Conservation (phyloP, 1,140 invertebrate genomes). For the Riptortus pedestris region DNA sequence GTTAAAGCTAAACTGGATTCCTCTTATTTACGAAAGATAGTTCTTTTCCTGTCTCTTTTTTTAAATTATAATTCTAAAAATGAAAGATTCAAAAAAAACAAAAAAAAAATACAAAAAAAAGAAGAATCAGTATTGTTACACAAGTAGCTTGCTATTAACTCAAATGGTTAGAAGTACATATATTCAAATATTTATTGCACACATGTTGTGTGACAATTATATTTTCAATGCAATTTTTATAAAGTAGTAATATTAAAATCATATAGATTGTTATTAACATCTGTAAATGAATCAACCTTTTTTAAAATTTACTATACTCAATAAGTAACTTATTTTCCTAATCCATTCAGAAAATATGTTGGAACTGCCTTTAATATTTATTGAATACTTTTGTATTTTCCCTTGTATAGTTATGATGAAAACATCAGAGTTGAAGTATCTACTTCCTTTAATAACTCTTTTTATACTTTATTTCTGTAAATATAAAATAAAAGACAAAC, state of each 20-base stretch:
- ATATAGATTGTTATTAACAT: conserved; percentile 7
- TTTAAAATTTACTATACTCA: conserved; percentile 13
- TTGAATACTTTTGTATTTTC: conserved; percentile 27
- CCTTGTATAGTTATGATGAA: conserved; percentile 22
- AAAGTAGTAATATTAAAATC: conserved; percentile 6
- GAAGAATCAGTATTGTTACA: conserved; percentile 3
- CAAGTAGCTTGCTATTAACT: conserved; percentile 15
- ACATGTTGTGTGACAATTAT: conserved; percentile 15
- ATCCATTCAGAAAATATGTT: conserved; percentile 6
- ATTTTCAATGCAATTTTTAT: conserved; percentile 17
- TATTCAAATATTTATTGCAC: not conserved
- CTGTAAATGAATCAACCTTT: conserved; percentile 10
- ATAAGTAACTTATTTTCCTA: conserved; percentile 11
- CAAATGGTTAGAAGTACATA: not conserved
- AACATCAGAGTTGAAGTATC: conserved; percentile 15
- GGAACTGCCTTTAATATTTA: conserved; percentile 19
- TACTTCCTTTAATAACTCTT: conserved; percentile 22
- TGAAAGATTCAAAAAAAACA: not conserved
- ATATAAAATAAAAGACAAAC: conserved; percentile 22
- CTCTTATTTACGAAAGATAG: too few species aligned
- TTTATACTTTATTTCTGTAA: conserved; percentile 28
- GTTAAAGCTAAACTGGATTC: too few species aligned
- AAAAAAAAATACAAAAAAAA: conserved; percentile 8
- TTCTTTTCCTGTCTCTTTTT: too few species aligned
- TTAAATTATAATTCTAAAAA: too few species aligned